These are phyloP conservation scores for Bombylius discolor DNA, from an alignment of 2,888 invertebrate genomes.

Conservation along the genomic window DNA sequence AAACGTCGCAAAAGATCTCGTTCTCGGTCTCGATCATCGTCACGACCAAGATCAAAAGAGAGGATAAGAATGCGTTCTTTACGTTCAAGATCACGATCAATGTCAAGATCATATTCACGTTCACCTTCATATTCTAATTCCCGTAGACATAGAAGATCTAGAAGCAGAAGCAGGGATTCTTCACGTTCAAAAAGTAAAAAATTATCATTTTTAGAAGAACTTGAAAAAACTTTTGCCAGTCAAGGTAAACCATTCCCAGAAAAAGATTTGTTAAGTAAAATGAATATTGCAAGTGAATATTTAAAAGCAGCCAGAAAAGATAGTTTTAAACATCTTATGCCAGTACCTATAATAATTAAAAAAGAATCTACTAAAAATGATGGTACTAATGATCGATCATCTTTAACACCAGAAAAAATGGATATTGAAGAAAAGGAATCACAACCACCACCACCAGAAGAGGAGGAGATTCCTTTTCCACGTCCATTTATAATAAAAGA, in stretches of 20 bases:
- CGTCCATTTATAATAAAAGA: neutral
- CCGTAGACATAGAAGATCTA: neutral
- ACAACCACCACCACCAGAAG: neutral
- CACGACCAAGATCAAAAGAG: neutral
- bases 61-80: no score
- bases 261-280: neutral
- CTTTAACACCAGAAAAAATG: no score
- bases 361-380: no score
- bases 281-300: neutral
- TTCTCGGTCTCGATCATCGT: neutral
- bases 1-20: neutral
- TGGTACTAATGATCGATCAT: no score
- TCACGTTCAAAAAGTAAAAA: neutral
- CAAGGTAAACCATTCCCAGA: constrained; percentile 6
- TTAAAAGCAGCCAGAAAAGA: no score
- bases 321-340: no score
- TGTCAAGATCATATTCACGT: neutral
- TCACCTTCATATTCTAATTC: neutral
- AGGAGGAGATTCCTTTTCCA: neutral
- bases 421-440: neutral
- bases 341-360: no score
- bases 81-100: neutral
- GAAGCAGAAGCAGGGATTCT: neutral
- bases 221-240: constrained; percentile 4
- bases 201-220: constrained; percentile 6